Evolutionary conservation across 2,888 invertebrate species (phyloP), one percentile per base, ranked within the genome.

Genomic region (Acanthococcus lagerstroemiae): DNA sequence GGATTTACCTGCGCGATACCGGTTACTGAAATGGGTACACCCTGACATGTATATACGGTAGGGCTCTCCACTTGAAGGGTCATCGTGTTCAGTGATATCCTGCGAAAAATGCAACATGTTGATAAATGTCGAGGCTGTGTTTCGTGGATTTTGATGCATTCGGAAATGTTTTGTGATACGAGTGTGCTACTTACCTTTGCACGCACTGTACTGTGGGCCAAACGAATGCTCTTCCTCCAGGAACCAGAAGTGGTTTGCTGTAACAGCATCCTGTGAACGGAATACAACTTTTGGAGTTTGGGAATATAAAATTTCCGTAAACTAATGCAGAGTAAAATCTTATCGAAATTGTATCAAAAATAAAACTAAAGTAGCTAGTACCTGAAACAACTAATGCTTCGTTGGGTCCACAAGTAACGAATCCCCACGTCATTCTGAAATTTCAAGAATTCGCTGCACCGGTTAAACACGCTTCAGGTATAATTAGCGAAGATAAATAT

Each of bases 81-180:
- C 94, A 96, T 95, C 1, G 95, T 95, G 77, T 95, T 96, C 72
- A 96, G 80, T 5, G 94, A 94, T 75, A 96, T 93, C 76, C 95
- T 90, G 74, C 66, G 79, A 76, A 69, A 71, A 70, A n/a, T n/a
- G n/a, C n/a, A n/a, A n/a, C n/a, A n/a, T n/a, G n/a, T n/a, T n/a
- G n/a, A n/a, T n/a, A 68, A 22, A 21, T 7, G 24, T 22, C 22
- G 17, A 21, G 6, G 15, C 19, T n/a, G n/a, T n/a, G n/a, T n/a
- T n/a, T n/a, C n/a, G n/a, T n/a, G n/a, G n/a, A n/a, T n/a, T n/a
- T n/a, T n/a, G n/a, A n/a, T n/a, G n/a, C n/a, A n/a, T n/a, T n/a
- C n/a, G n/a, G n/a, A n/a, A n/a, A n/a, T n/a, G n/a, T n/a, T n/a
- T n/a, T n/a, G n/a, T n/a, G n/a, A n/a, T n/a, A n/a, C n/a, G n/a